These are phyloP conservation scores for Paradisaea rubra DNA, from an alignment of 2,113 vertebrate genomes.

Conservation along the genomic window DNA sequence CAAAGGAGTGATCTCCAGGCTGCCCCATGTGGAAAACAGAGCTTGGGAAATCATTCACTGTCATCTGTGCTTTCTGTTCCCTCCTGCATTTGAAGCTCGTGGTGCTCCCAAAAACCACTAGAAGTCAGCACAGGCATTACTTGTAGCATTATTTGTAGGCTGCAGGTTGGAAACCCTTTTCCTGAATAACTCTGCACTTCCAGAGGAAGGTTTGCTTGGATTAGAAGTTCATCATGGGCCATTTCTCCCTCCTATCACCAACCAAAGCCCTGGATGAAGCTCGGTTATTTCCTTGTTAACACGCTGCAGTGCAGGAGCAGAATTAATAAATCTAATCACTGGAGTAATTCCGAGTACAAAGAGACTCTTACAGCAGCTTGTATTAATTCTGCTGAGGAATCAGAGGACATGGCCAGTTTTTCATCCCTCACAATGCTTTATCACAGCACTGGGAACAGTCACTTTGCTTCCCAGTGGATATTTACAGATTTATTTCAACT, in stretches of 20 bases:
- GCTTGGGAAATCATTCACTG: not conserved
- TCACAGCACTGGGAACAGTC: fast-evolving
- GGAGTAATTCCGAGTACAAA: not conserved
- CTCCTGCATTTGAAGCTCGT: not conserved
- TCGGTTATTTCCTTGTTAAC: not conserved
- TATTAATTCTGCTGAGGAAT: not conserved
- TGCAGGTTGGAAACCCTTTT: not conserved
- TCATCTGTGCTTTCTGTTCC: not conserved
- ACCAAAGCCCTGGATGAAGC: not conserved
- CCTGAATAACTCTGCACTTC: not conserved
- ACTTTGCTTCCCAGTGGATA: not conserved
- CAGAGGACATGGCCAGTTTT: not conserved
- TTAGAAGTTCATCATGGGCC: not conserved
- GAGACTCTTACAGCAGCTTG: not conserved
- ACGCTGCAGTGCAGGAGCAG: not conserved
- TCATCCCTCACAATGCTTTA: not conserved
- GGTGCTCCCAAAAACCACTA: not conserved
- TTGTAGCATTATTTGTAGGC: not conserved
- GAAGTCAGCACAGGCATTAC: fast-evolving
- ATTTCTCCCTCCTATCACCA: not conserved
- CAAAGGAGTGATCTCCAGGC: not conserved
- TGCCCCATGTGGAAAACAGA: not conserved
- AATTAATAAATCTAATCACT: not conserved
- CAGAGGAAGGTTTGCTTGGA: not conserved
- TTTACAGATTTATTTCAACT: not conserved